phyloP scores from a whole-genome alignment of 1,140 invertebrate genomes.

The Eurosta solidaginis region DNA sequence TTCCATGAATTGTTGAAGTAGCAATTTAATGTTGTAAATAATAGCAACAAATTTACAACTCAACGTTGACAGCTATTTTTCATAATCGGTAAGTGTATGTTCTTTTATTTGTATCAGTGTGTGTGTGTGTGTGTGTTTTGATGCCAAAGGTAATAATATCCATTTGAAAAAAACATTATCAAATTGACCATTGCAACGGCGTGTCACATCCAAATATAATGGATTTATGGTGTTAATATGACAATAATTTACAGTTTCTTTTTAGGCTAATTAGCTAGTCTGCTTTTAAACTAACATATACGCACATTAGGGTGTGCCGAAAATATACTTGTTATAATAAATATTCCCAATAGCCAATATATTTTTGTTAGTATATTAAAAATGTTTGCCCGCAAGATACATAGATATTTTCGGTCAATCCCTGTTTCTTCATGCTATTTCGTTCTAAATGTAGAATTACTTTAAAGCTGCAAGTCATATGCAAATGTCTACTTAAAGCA shows the following conservation, averaged over 20 bases:
- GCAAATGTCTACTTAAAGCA: too few species aligned
- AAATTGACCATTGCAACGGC: not conserved
- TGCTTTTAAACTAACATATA: not conserved
- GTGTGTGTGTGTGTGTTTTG: not conserved
- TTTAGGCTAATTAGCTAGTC: not conserved
- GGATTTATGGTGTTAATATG: conserved; percentile 5
- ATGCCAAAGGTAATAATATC: not conserved
- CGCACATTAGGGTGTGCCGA: not conserved
- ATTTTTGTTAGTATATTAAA: too few species aligned
- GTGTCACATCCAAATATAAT: not conserved
- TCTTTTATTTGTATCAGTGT: not conserved
- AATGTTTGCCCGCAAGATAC: too few species aligned
- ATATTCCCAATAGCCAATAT: not conserved
- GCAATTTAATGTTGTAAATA: conserved; percentile 26
- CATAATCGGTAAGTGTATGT: not conserved
- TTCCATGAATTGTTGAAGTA: conserved; percentile 23
- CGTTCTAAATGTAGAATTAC: too few species aligned
- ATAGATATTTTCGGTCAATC: too few species aligned
- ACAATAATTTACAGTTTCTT: not conserved
- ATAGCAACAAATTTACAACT: conserved; percentile 29
- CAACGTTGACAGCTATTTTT: not conserved
- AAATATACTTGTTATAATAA: not conserved
- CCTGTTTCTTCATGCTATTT: too few species aligned
- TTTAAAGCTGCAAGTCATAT: too few species aligned
- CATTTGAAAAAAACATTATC: not conserved